A percentile compares a stretch with the other conserved stretches of the same genome.
These are phyloP conservation scores for Ormyrus nitidulus DNA, from an alignment of 2,888 invertebrate species.

Conservation along the genomic window DNA sequence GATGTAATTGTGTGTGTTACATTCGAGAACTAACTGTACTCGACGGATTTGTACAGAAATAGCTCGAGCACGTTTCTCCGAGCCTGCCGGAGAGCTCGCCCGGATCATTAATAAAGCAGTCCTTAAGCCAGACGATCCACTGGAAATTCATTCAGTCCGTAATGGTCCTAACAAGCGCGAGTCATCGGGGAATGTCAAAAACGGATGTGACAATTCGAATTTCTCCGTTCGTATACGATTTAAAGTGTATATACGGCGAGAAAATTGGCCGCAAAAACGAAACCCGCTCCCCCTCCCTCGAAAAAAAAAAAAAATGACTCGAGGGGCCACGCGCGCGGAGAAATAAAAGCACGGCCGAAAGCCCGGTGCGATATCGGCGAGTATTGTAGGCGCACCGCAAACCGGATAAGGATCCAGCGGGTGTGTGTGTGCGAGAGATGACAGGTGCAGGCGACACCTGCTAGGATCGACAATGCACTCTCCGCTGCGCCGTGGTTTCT, in stretches of 20 bases:
- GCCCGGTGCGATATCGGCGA: neutral
- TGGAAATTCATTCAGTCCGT: slow-evolving; percentile 22
- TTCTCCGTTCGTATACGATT: neutral
- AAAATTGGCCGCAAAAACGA: slow-evolving; percentile 20
- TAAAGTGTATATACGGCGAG: neutral
- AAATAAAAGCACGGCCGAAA: no score
- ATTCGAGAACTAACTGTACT: no score
- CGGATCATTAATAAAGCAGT: slow-evolving; percentile 24
- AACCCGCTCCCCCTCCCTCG: neutral
- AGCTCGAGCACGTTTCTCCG: no score
- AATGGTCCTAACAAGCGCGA: slow-evolving; percentile 20
- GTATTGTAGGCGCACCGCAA: slow-evolving; percentile 30
- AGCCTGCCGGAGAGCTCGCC: no score
- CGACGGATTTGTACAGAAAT: no score
- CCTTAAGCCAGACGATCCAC: neutral
- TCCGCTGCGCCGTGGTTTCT: slow-evolving; percentile 18
- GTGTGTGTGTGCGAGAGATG: slow-evolving; percentile 46
- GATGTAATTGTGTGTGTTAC: no score
- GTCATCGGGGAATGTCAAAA: slow-evolving; percentile 38
- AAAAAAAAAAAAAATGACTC: neutral
- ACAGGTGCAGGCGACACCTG: slow-evolving; percentile 68
- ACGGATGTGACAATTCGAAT: slow-evolving; percentile 35
- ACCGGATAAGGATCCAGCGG: slow-evolving; percentile 21
- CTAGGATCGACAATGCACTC: slow-evolving; percentile 63
- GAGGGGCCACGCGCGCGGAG: no score